phyloP scores from a whole-genome alignment of 1,140 invertebrate species.

The Andrena cerasifolii region DNA sequence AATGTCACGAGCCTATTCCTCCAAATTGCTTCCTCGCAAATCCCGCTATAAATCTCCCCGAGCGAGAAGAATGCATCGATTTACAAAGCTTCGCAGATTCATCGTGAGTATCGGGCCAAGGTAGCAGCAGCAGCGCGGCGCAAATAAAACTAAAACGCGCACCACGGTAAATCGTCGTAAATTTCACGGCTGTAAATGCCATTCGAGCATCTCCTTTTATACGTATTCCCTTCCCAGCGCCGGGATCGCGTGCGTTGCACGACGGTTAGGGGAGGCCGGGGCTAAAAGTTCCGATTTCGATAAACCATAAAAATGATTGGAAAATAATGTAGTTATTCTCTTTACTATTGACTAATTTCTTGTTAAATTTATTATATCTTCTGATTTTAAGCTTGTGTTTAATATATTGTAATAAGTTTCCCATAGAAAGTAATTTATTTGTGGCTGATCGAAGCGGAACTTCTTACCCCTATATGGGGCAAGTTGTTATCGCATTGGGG shows the following conservation, averaged over 20 bases:
- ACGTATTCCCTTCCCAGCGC: not conserved
- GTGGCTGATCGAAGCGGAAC: too few species aligned
- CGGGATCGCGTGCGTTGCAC: constrained; percentile 12
- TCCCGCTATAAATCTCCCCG: not conserved
- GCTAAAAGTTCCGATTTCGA: too few species aligned
- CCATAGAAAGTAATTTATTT: too few species aligned
- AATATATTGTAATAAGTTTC: too few species aligned
- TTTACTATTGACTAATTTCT: too few species aligned
- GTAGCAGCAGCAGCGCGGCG: not conserved
- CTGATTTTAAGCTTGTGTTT: too few species aligned
- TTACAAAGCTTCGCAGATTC: not conserved
- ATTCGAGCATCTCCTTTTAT: constrained; percentile 48
- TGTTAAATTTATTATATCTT: too few species aligned
- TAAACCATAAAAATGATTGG: too few species aligned
- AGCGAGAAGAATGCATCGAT: not conserved
- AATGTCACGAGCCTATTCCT: not conserved
- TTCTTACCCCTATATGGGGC: too few species aligned
- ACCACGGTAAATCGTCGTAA: constrained; percentile 55
- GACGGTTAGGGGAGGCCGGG: too few species aligned
- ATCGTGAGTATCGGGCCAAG: constrained; percentile 21
- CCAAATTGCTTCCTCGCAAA: not conserved
- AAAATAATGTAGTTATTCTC: too few species aligned
- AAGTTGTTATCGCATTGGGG: too few species aligned
- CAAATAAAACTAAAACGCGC: constrained; percentile 28
- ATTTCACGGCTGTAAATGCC: constrained; percentile 68